Evolutionary conservation across 2,888 invertebrate species (phyloP), one percentile per base, ranked within the genome.

Genomic region (Lacanobia wlatinum): DNA sequence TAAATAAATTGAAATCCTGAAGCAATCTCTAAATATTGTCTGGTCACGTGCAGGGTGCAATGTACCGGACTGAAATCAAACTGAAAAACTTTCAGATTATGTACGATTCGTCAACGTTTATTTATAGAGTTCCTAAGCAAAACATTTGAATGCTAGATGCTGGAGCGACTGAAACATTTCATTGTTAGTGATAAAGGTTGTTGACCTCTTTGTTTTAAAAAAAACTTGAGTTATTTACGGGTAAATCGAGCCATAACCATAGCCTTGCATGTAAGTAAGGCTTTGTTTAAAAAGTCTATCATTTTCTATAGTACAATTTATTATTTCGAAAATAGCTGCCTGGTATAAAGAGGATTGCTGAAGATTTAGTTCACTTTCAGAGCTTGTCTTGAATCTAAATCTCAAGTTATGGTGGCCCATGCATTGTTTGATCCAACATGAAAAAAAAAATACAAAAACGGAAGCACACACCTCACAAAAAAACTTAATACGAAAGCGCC

Each of bases 401-500:
- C 12, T 12, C 1, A 40, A 40, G 12, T 40, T 12, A 40, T 12
- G 12, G 12, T 43, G 14, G 14, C 5, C 12, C 43, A 43, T 43
- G 10, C 14, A 43, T 43, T 43, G 43, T 43, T 14, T 43, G 5
- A 43, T 43, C 12, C 14, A 43, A 16, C 14, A 43, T 43, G 2
- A 46, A 50, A 63, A 65, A 23, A 50, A 65, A 23, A 73, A 63
- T 52, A 46, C 12, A 77, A 60, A 82, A 38, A 71, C 61, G 64
- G 64, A 68, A 79, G 64, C 53, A 16, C 10, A 56, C 16, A 9
- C 5, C 14, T 34, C 21, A 23, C 48, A 65, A 38, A 76, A 48
- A 76, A 75, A 48, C 43, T 40, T 76, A 81, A 66, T 60, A 40
- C 34, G n/a, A 46, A 48, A 61, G 58, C 46, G 83, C 66, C 66